Percentiles rank a stretch among this genome's conserved stretches.
phyloP scores from a whole-genome alignment of 2,888 invertebrate genomes.

The Clanis bilineata region DNA sequence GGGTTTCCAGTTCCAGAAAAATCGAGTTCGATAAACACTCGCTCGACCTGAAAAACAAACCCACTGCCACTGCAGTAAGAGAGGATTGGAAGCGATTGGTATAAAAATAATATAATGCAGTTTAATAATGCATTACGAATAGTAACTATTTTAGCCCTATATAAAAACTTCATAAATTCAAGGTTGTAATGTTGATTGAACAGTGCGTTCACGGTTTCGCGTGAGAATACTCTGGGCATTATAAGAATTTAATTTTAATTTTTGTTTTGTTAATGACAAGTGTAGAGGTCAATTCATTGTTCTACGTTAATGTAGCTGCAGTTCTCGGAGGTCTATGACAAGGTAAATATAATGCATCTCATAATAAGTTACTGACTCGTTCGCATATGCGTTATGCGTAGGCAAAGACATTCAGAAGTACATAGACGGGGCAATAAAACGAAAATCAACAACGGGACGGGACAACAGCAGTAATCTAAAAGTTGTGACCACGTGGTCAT shows the following conservation, averaged over 20 bases:
- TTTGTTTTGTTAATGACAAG: slow-evolving; percentile 66
- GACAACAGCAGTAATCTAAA: no score
- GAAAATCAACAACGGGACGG: no score
- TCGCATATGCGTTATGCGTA: slow-evolving; percentile 25
- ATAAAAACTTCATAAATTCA: slow-evolving; percentile 41
- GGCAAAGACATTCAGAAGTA: no score
- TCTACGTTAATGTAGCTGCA: slow-evolving; percentile 46
- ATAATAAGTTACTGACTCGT: slow-evolving; percentile 12
- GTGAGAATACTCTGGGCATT: slow-evolving; percentile 63
- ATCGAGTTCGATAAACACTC: no score
- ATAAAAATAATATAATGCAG: no score
- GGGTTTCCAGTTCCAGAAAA: no score
- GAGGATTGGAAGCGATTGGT: no score
- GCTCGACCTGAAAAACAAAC: no score
- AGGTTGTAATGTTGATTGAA: slow-evolving; percentile 49
- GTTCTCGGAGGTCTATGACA: slow-evolving; percentile 61
- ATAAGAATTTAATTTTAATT: slow-evolving; percentile 52
- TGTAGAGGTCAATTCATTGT: slow-evolving; percentile 67
- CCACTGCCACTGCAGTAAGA: no score
- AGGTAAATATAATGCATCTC: slow-evolving; percentile 56
- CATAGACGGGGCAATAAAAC: no score
- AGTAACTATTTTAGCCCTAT: slow-evolving; percentile 25
- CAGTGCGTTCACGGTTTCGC: slow-evolving; percentile 48
- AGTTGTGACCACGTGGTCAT: no score
- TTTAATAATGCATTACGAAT: no score